Conservation (phyloP, 1,140 invertebrate genomes). For the Oncopodura yosiiana region DNA sequence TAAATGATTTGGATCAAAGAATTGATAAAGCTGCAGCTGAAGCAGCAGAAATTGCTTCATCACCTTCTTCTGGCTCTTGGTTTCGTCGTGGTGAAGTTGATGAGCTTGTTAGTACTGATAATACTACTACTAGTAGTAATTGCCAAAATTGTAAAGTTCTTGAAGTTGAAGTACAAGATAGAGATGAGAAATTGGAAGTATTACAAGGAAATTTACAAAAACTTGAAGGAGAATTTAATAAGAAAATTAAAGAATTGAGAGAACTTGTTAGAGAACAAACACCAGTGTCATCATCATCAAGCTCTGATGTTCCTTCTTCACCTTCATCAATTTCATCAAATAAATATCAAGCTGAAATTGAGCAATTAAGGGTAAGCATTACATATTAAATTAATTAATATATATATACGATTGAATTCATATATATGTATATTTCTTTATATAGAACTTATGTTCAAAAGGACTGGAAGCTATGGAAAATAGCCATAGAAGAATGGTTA, state of each 20-base stretch:
- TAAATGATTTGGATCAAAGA: slow-evolving; percentile 25
- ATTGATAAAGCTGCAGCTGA: slow-evolving; percentile 17
- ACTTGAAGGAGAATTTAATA: slow-evolving; percentile 23
- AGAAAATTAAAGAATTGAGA: slow-evolving; percentile 26
- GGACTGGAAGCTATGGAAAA: slow-evolving; percentile 77
- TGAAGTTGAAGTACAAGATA: slow-evolving; percentile 22
- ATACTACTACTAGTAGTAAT: too few species aligned
- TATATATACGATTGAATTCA: slow-evolving; percentile 2
- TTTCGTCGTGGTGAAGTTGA: slow-evolving; percentile 19
- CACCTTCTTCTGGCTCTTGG: too few species aligned
- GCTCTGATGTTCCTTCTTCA: slow-evolving; percentile 6
- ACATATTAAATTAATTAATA: slow-evolving; percentile 1
- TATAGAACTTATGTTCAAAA: slow-evolving; percentile 67
- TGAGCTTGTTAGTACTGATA: slow-evolving; percentile 9
- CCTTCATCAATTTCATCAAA: slow-evolving; percentile 21
- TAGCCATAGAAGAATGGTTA: slow-evolving; percentile 70
- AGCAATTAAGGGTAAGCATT: slow-evolving; percentile 58
- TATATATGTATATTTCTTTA: slow-evolving; percentile 13
- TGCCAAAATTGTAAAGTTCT: slow-evolving; percentile 30
- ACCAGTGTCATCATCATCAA: slow-evolving; percentile 3
- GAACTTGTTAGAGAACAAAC: slow-evolving; percentile 21
- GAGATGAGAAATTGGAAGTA: slow-evolving; percentile 29
- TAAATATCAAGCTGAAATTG: slow-evolving; percentile 72
- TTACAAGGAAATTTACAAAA: slow-evolving; percentile 26
- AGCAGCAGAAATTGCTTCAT: slow-evolving; percentile 8